These are phyloP conservation scores for Centropus unirufus DNA, from an alignment of 2,113 vertebrate species.

Conservation along the genomic window DNA sequence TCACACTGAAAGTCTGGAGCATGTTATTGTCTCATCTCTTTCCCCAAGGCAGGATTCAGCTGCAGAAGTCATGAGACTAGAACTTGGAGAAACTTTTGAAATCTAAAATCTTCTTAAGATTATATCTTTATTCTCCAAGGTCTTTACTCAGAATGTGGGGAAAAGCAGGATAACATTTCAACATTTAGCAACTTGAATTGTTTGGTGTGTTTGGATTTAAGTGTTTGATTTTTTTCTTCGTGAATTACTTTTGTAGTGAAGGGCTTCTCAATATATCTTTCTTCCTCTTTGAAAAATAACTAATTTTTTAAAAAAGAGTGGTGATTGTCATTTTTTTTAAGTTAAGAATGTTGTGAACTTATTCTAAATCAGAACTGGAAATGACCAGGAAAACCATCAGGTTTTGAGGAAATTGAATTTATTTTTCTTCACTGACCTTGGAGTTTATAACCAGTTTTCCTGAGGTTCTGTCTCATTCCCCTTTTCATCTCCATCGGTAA, in stretches of 20 bases:
- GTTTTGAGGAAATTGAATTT: neutral
- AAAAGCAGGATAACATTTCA: neutral
- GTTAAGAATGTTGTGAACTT: neutral
- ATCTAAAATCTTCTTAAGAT: neutral
- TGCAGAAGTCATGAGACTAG: conserved; percentile 37
- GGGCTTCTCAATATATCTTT: neutral
- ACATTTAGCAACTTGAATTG: neutral
- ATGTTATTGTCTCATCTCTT: conserved; percentile 41
- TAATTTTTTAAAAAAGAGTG: too few species aligned
- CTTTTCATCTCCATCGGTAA: neutral
- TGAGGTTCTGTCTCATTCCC: neutral
- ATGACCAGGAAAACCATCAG: neutral
- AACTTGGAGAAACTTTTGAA: conserved; percentile 20
- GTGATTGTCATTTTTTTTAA: neutral
- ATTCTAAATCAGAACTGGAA: neutral
- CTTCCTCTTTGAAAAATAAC: neutral
- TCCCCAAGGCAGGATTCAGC: conserved; percentile 29
- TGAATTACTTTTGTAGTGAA: neutral
- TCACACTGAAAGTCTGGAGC: neutral
- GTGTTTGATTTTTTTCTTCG: neutral
- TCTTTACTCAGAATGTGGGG: neutral
- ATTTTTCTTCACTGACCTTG: neutral
- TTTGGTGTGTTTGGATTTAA: neutral
- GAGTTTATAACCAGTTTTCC: neutral
- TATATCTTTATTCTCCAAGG: neutral